A percentile compares a stretch with the other conserved stretches of the same genome.
Evolutionary conservation across 2,888 invertebrate species (phyloP).

Genomic region (Stenichneumon culpator): DNA sequence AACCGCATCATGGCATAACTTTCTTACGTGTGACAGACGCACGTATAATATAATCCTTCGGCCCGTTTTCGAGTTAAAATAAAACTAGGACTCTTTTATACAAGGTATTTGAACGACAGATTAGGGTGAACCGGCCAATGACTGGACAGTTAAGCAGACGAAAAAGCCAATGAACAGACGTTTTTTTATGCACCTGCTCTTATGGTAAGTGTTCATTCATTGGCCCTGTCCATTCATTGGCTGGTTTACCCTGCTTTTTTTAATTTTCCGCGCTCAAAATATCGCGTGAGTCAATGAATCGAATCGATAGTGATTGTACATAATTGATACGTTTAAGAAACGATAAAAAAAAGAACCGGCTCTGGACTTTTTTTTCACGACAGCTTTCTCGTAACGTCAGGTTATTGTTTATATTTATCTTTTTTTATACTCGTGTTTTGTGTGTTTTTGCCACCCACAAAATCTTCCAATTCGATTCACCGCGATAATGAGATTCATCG

Average conservation of each 20-base stretch:
- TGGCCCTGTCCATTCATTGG: no score
- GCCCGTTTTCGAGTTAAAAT: neutral
- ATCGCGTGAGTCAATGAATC: constrained; percentile 39
- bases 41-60: constrained; percentile 25
- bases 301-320: constrained; percentile 65
- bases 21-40: constrained; percentile 34
- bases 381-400: constrained; percentile 14
- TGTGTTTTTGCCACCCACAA: neutral
- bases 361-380: constrained; percentile 7
- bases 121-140: no score
- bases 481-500: constrained; percentile 8
- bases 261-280: neutral
- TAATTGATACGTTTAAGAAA: constrained; percentile 64
- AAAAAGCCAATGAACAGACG: no score
- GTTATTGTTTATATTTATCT: constrained; percentile 22
- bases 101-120: neutral
- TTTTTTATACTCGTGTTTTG: constrained; percentile 15
- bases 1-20: constrained; percentile 19
- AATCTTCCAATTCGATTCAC: constrained; percentile 22
- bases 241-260: no score
- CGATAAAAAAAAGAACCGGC: constrained; percentile 22
- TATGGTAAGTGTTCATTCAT: no score
- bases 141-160: no score
- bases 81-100: constrained; percentile 16
- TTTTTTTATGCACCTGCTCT: no score